A percentile compares a stretch with the other conserved stretches of the same genome.
These are phyloP conservation scores for Pinna nobilis DNA, from an alignment of 1,140 invertebrate genomes.

Conservation along the genomic window DNA sequence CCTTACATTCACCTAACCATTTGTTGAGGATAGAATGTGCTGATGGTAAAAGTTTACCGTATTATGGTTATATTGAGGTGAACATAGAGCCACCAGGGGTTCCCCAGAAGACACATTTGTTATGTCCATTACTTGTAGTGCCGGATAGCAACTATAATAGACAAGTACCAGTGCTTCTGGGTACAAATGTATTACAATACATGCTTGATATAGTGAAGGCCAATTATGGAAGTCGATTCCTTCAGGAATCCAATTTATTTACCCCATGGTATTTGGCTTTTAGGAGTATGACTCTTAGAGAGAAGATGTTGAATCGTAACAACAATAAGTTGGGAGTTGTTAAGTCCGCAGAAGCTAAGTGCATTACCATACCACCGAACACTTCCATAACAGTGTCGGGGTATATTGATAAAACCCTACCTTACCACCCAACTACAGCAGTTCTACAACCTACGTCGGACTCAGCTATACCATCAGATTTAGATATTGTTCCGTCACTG, in stretches of 20 bases:
- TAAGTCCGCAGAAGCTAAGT: neutral
- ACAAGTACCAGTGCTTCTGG: constrained; percentile 9
- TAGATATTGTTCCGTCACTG: neutral
- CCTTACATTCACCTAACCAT: neutral
- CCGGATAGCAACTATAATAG: constrained; percentile 21
- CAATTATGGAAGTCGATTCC: neutral
- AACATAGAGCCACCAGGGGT: neutral
- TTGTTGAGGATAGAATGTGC: constrained; percentile 27
- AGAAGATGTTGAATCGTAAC: neutral
- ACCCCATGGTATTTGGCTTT: constrained; percentile 24
- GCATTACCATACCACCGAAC: constrained; percentile 1
- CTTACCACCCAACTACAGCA: neutral
- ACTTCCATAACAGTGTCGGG: neutral
- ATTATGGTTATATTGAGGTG: constrained; percentile 14
- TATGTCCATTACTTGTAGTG: neutral
- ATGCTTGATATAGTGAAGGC: neutral
- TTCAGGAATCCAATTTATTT: constrained; percentile 2
- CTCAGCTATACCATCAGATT: neutral
- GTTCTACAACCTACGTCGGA: neutral
- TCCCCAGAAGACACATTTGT: neutral
- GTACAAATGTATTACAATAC: neutral
- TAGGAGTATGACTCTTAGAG: neutral
- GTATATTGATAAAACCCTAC: neutral
- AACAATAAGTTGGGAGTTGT: neutral
- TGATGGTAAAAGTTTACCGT: constrained; percentile 13